These are phyloP conservation scores for Ptiloglossa arizonensis DNA, from an alignment of 1,140 invertebrate species.

Conservation along the genomic window DNA sequence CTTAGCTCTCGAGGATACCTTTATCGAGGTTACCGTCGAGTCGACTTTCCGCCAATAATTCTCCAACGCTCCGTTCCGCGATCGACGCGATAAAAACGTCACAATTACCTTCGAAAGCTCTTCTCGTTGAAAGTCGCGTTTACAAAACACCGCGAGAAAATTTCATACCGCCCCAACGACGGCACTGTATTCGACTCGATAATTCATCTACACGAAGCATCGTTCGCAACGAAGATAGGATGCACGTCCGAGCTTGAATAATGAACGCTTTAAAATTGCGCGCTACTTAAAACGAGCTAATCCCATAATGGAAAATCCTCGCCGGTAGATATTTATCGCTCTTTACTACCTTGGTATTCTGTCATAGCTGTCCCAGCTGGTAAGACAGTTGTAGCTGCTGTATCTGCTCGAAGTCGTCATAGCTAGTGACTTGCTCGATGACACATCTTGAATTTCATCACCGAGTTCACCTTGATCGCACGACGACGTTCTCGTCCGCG, in stretches of 20 bases:
- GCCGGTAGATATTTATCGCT: conserved; percentile 1
- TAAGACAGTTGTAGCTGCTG: conserved; percentile 93
- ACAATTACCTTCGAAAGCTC: too few species aligned
- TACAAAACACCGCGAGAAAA: too few species aligned
- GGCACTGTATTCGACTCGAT: not conserved
- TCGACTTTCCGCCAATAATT: too few species aligned
- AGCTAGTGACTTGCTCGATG: conserved; percentile 69
- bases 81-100: too few species aligned
- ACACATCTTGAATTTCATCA: conserved; percentile 39
- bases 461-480: conserved; percentile 16
- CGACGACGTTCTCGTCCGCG: too few species aligned
- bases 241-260: not conserved
- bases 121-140: too few species aligned
- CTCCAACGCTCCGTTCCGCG: too few species aligned
- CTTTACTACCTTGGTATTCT: conserved; percentile 91
- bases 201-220: conserved; percentile 1
- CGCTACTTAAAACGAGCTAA: not conserved
- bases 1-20: too few species aligned
- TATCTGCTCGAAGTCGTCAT: conserved; percentile 90
- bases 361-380: conserved; percentile 94
- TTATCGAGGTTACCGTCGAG: too few species aligned
- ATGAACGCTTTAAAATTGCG: conserved; percentile 1
- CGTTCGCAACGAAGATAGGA: not conserved
- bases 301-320: conserved; percentile 15
- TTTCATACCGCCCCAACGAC: not conserved